Evolutionary conservation across 2,797 vertebrate species (phyloP), one percentile per base, ranked within the genome.

Genomic region (Lepus oiostolus): DNA sequence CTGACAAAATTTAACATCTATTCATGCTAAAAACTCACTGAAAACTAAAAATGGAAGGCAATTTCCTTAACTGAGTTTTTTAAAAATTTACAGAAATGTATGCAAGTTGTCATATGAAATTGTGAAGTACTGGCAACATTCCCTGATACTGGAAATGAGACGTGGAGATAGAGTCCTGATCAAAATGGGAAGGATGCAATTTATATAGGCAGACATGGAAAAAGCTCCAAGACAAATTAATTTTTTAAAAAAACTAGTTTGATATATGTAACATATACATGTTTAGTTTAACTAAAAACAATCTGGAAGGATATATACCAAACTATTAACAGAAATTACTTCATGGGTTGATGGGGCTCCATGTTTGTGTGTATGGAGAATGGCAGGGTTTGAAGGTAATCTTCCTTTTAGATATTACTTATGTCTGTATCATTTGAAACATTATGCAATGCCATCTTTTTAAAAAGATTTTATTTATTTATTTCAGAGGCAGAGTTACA

Each of bases 261-360:
- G 70, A 91, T 62, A 65, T 60, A 79, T 67, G 1, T 88, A 94
- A 94, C 76, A 32, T 70, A 81, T 67, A 85, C 63, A 52, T 90
- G 91, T 89, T 93, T 85, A 82, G 24, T 70, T 89, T 86, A 88
- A 62, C 35, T 91, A 47, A 88, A 93, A 91, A 93, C 54, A 77
- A 85, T 93, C 50, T 86, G 32, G 50, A 96, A 83, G 32, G 21
- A 14, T 63, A 86, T 79, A 13, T 42, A 7, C 14, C 63, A 90
- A 92, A 89, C 74, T 85, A 12, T 32, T 65, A 52, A 50, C 2
- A 89, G 79, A 54, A 75, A 72, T 83, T 68, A 63, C 7, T 87
- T 91, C 22, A 21, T 74, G 32, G 63, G 17, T 89, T 32, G 19
- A 79, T n/a, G 42, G 14, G 7, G 11, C n/a, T 77, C 22, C 26